A percentile compares a stretch with the other conserved stretches of the same genome.
Evolutionary conservation across 2,888 invertebrate species (phyloP).

Genomic region (Eurois occulta): DNA sequence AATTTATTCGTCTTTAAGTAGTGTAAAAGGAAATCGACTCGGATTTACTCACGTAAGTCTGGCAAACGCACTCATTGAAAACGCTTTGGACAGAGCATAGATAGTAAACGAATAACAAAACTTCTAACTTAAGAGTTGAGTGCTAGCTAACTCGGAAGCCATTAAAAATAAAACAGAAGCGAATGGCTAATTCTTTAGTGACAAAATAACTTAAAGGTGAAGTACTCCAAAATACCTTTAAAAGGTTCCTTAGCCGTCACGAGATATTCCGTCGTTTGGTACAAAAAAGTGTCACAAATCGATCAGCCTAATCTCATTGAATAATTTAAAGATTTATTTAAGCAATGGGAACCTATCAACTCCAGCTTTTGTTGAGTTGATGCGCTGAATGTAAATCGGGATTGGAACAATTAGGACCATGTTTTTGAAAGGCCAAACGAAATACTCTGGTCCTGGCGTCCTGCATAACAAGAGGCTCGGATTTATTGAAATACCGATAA

Average conservation of each 20-base stretch:
- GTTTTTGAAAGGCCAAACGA: conserved; percentile 38
- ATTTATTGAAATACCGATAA: conserved; percentile 49
- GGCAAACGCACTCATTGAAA: not conserved
- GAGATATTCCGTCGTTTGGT: conserved; percentile 26
- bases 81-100: not conserved
- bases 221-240: not conserved
- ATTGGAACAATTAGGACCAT: conserved; percentile 45
- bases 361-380: conserved; percentile 62
- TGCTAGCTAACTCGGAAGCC: no score
- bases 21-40: not conserved
- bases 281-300: conserved; percentile 64
- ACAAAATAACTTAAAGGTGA: not conserved
- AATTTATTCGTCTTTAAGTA: not conserved
- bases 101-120: not conserved
- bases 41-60: not conserved
- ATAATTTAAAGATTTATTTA: conserved; percentile 76
- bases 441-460: conserved; percentile 30
- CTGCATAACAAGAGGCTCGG: conserved; percentile 43
- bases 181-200: not conserved
- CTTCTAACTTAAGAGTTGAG: not conserved
- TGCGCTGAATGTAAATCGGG: conserved; percentile 74
- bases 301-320: conserved; percentile 74
- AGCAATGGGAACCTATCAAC: conserved; percentile 64
- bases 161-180: not conserved
- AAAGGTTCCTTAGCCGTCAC: conserved; percentile 6